A percentile compares a stretch with the other conserved stretches of the same genome.
Conservation (phyloP, 2,113 vertebrate species). For the Chauna torquata region DNA sequence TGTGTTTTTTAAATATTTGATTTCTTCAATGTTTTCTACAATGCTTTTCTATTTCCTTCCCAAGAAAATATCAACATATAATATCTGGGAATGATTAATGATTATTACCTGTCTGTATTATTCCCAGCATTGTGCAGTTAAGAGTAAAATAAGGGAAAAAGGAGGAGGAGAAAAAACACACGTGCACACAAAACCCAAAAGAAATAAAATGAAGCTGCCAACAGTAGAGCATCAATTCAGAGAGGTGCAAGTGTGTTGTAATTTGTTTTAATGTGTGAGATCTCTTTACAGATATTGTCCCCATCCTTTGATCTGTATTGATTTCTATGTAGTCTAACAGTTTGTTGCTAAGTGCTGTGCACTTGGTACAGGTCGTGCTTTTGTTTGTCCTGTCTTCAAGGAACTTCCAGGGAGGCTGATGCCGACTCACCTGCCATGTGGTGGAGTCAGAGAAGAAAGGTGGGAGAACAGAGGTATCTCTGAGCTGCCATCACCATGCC, state of each 20-base stretch:
- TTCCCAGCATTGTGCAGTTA: neutral
- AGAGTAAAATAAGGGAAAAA: neutral
- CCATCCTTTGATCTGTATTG: neutral
- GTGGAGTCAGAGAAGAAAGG: fast-evolving
- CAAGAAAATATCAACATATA: neutral
- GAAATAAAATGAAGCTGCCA: neutral
- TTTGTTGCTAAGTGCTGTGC: neutral
- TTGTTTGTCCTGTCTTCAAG: neutral
- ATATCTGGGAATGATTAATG: neutral
- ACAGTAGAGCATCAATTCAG: neutral
- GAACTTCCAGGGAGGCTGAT: neutral
- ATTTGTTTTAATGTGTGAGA: neutral
- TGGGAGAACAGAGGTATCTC: neutral
- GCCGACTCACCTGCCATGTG: fast-evolving
- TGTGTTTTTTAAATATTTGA: neutral
- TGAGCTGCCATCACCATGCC: neutral
- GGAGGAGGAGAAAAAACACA: neutral
- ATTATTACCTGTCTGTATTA: neutral
- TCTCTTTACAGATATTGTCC: neutral
- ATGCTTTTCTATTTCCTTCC: neutral
- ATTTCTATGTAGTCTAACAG: neutral
- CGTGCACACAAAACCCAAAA: no score
- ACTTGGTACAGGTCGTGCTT: neutral
- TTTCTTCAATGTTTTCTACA: neutral
- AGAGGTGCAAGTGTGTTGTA: neutral